Percentiles rank a stretch among this genome's conserved stretches.
Evolutionary conservation across 2,113 vertebrate species (phyloP).

Genomic region (Galbula dea): DNA sequence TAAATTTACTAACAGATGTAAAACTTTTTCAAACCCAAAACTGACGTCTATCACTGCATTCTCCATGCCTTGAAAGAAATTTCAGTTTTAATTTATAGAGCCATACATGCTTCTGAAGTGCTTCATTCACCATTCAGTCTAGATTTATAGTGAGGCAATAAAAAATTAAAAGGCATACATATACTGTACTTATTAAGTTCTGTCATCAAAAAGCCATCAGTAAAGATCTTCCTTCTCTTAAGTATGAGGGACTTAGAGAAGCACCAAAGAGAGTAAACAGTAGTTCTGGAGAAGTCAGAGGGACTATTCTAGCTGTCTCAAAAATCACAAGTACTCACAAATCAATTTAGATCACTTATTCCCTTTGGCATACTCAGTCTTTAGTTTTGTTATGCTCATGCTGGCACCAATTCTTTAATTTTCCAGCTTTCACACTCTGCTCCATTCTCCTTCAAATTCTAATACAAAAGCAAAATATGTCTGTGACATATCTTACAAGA

Average conservation of each 20-base stretch:
- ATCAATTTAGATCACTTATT: not conserved
- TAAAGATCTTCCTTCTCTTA: not conserved
- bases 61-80: not conserved
- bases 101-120: not conserved
- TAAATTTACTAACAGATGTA: slow-evolving; percentile 63
- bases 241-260: not conserved
- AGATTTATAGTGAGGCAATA: not conserved
- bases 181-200: not conserved
- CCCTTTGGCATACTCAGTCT: not conserved
- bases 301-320: not conserved
- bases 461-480: not conserved
- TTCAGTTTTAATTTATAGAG: slow-evolving; percentile 6
- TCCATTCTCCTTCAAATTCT: not conserved
- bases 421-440: not conserved
- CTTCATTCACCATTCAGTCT: not conserved
- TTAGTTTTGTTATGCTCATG: not conserved
- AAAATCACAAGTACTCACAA: not conserved
- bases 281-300: not conserved
- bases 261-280: not conserved
- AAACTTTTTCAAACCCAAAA: slow-evolving; percentile 8
- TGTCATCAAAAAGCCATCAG: not conserved
- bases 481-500: not conserved
- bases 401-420: not conserved
- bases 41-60: not conserved
- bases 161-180: not conserved